Percentiles rank a stretch among this genome's conserved stretches.
These are phyloP conservation scores for Pandemis cinnamomeana DNA, from an alignment of 2,888 invertebrate genomes.

Conservation along the genomic window DNA sequence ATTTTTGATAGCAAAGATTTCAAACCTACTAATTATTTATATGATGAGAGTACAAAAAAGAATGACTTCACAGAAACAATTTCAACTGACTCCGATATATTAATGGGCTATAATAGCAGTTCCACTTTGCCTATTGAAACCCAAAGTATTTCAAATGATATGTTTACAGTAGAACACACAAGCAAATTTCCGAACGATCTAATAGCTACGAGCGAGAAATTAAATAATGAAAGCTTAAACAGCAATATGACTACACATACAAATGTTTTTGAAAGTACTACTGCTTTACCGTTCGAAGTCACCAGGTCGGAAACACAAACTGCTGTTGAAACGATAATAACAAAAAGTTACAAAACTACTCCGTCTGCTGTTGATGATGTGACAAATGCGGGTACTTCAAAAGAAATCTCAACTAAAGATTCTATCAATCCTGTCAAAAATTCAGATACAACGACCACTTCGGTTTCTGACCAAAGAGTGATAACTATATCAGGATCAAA, in stretches of 20 bases:
- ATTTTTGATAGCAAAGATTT: not conserved
- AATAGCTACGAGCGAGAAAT: not conserved
- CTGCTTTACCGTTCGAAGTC: not conserved
- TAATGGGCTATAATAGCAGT: not conserved
- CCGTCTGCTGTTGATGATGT: not conserved
- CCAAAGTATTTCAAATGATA: not conserved
- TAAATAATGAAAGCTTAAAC: not conserved
- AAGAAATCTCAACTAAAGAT: not conserved
- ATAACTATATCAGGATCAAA: not conserved
- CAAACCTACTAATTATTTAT: not conserved
- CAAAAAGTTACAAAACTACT: slow-evolving; percentile 2
- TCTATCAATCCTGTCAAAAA: not conserved
- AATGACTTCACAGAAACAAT: not conserved
- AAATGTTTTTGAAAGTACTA: slow-evolving; percentile 3
- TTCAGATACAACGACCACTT: not conserved
- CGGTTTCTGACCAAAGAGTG: not conserved
- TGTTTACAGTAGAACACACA: slow-evolving; percentile 10
- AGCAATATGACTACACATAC: slow-evolving; percentile 2
- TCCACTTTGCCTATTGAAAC: not conserved
- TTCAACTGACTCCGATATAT: slow-evolving; percentile 6
- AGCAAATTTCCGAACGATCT: not conserved
- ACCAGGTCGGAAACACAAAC: not conserved
- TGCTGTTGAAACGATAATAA: not conserved
- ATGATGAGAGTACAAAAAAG: not conserved
- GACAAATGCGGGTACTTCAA: not conserved